Evolutionary conservation across 1,140 invertebrate species (phyloP).

Genomic region (Aplysia californica): DNA sequence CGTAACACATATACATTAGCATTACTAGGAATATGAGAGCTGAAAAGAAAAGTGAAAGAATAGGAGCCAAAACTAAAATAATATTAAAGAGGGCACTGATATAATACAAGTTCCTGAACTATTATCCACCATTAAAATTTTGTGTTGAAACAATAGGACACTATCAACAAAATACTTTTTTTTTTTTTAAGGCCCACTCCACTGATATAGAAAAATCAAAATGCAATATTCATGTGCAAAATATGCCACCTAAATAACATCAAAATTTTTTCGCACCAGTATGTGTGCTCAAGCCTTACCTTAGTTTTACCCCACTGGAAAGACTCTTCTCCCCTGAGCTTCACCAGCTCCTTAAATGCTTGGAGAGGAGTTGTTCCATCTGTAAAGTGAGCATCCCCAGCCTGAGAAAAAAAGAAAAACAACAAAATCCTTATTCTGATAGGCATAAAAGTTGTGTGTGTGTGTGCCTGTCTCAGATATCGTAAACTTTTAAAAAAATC

Average conservation of each 20-base stretch:
- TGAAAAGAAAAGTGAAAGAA: too few relatives aligned
- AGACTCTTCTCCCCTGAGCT: constrained; percentile 58
- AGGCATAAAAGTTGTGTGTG: not conserved
- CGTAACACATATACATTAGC: too few relatives aligned
- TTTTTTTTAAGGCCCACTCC: too few relatives aligned
- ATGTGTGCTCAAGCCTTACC: constrained; percentile 16
- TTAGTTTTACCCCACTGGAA: constrained; percentile 62
- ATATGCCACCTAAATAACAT: not conserved
- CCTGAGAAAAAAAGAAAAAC: constrained; percentile 37
- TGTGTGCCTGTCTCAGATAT: not conserved
- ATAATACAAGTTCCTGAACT: too few relatives aligned
- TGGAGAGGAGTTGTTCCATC: constrained; percentile 22
- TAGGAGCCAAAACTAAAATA: too few relatives aligned
- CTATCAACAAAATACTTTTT: too few relatives aligned
- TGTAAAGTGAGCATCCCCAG: constrained; percentile 52
- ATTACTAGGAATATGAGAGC: too few relatives aligned
- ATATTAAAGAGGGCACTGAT: too few relatives aligned
- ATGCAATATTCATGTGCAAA: not conserved
- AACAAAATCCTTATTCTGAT: not conserved
- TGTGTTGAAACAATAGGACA: too few relatives aligned
- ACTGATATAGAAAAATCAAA: not conserved
- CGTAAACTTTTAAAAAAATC: too few relatives aligned
- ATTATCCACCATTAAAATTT: too few relatives aligned
- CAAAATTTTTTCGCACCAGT: not conserved
- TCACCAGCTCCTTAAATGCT: constrained; percentile 52